Evolutionary conservation across 2,888 invertebrate species (phyloP).

Genomic region (Drosophila merina): DNA sequence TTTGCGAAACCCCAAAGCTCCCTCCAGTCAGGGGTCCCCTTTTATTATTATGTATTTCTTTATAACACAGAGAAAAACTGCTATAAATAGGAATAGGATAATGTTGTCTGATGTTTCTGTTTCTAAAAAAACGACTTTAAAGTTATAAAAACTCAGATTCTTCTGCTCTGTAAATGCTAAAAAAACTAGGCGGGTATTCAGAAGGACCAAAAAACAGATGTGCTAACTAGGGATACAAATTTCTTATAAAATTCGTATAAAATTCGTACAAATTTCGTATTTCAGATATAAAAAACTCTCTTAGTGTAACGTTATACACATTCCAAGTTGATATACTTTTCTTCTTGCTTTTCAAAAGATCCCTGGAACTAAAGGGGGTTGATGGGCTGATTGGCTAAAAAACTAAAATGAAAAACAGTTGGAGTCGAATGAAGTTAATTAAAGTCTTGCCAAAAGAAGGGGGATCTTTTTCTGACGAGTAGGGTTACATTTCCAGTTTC

Average conservation of each 20-base stretch:
- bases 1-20: conserved; percentile 3
- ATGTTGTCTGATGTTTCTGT: too few species aligned
- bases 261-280: too few species aligned
- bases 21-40: background rate
- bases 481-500: conserved; percentile 24
- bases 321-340: conserved; percentile 18
- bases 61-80: too few species aligned
- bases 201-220: too few species aligned
- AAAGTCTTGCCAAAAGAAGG: conserved; percentile 21
- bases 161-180: too few species aligned
- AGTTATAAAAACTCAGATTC: too few species aligned
- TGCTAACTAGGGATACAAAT: too few species aligned
- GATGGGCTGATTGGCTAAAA: conserved; percentile 18
- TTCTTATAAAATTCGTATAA: too few species aligned
- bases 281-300: background rate
- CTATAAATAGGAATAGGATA: too few species aligned
- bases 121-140: too few species aligned
- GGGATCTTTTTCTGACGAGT: conserved; percentile 7
- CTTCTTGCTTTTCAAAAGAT: conserved; percentile 7
- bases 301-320: background rate
- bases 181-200: too few species aligned
- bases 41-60: background rate
- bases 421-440: conserved; percentile 55
- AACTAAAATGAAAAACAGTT: conserved; percentile 15
- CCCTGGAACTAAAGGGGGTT: conserved; percentile 14